Percentiles rank a stretch among this genome's conserved stretches.
These are phyloP conservation scores for Aulostomus chinensis DNA, from an alignment of 2,797 vertebrate species.

Conservation along the genomic window DNA sequence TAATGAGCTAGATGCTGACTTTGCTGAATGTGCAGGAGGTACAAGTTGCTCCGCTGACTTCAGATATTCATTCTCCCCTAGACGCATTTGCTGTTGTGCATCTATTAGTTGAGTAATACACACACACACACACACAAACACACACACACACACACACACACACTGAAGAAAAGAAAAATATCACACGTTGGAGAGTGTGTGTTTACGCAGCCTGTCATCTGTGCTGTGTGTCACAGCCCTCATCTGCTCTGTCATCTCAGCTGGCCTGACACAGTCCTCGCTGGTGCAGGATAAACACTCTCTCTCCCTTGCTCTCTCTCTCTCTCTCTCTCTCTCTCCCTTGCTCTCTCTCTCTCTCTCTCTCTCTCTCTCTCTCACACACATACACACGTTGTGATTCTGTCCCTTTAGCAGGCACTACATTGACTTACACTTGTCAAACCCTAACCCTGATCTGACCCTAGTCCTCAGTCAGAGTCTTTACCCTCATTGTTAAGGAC, in stretches of 20 bases:
- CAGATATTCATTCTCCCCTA: constrained; percentile 10
- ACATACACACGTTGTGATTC: too few species aligned
- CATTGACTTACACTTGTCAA: too few species aligned
- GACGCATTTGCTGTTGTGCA: constrained; percentile 28
- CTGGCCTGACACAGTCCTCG: constrained; percentile 42
- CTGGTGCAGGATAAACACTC: constrained; percentile 49
- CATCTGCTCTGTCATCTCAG: constrained; percentile 46
- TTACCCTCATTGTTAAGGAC: too few species aligned
- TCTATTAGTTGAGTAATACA: constrained; percentile 21
- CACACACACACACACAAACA: constrained; percentile 2
- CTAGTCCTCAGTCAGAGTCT: too few species aligned
- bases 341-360: too few species aligned
- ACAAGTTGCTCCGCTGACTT: constrained; percentile 8
- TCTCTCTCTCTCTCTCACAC: too few species aligned
- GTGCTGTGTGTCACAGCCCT: constrained; percentile 22
- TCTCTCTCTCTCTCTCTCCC: too few species aligned
- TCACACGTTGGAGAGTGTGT: constrained; percentile 18
- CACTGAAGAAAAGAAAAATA: not conserved
- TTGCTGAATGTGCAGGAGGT: constrained; percentile 9
- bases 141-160: too few species aligned
- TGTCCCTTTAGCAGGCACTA: too few species aligned
- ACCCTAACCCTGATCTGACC: too few species aligned
- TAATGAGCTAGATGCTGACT: constrained; percentile 43
- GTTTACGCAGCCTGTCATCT: constrained; percentile 7
- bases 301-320: too few species aligned